A percentile compares a stretch with the other conserved stretches of the same genome.
Conservation (phyloP, 2,113 vertebrate species). For the Sapajus apella region DNA sequence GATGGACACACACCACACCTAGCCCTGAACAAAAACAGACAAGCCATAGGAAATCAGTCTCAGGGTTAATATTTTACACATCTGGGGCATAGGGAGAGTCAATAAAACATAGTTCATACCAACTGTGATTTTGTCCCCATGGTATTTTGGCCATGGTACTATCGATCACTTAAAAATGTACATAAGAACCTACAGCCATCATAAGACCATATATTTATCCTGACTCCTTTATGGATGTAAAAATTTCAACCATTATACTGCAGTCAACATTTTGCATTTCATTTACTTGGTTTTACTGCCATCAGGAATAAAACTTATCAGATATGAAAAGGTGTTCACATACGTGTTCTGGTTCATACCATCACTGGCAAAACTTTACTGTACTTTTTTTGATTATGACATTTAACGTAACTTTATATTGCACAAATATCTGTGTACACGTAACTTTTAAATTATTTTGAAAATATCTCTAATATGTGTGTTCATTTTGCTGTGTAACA, state of each 20-base stretch:
- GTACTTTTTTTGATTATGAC: constrained; percentile 14
- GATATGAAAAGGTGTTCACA: constrained; percentile 56
- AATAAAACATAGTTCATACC: neutral
- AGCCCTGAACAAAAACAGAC: neutral
- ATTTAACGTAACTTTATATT: constrained; percentile 31
- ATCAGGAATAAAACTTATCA: constrained; percentile 57
- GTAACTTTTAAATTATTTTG: constrained; percentile 40
- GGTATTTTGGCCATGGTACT: neutral
- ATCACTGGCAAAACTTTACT: constrained; percentile 12
- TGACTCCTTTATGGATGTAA: constrained; percentile 58
- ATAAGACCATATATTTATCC: constrained; percentile 46
- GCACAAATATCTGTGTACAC: neutral
- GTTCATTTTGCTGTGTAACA: neutral
- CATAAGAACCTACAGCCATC: constrained; percentile 30
- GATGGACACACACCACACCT: neutral
- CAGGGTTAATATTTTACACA: constrained; percentile 21
- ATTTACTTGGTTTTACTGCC: constrained; percentile 59
- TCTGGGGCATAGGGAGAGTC: neutral
- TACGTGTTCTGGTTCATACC: neutral
- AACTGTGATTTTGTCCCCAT: neutral
- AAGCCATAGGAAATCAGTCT: neutral
- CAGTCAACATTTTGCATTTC: constrained; percentile 54
- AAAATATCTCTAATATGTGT: neutral
- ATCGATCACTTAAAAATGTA: constrained; percentile 49
- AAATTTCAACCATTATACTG: constrained; percentile 38